Conservation (phyloP, 2,888 invertebrate genomes). For the Phyto melanocephala region DNA sequence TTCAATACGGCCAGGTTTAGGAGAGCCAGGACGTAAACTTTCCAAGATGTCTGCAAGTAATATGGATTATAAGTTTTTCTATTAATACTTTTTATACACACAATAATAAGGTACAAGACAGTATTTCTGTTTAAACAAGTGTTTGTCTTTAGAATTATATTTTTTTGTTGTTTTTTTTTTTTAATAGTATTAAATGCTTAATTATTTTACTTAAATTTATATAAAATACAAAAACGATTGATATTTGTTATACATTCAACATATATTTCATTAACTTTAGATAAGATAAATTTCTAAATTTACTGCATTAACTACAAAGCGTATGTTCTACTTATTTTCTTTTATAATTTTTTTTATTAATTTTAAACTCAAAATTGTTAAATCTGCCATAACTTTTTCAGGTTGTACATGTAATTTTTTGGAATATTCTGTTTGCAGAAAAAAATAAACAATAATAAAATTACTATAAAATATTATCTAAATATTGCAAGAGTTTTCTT, state of each 20-base stretch:
- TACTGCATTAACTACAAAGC: neutral
- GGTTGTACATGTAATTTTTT: too few relatives aligned
- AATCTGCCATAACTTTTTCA: too few relatives aligned
- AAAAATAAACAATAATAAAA: too few relatives aligned
- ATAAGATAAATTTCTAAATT: constrained; percentile 30
- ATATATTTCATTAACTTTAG: neutral
- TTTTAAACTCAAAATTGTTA: too few relatives aligned
- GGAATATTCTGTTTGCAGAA: too few relatives aligned
- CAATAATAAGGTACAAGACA: too few relatives aligned
- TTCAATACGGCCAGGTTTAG: constrained; percentile 88
- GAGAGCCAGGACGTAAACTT: constrained; percentile 89
- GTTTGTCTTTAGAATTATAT: neutral
- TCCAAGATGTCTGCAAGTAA: constrained; percentile 87
- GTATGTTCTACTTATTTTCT: too few relatives aligned
- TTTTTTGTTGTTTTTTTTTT: neutral
- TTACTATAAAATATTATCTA: too few relatives aligned
- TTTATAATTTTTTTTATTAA: too few relatives aligned
- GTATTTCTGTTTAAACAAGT: too few relatives aligned
- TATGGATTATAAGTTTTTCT: neutral
- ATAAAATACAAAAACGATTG: neutral
- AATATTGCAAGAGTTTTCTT: too few relatives aligned
- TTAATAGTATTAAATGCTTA: neutral
- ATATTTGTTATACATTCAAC: neutral
- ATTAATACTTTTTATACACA: too few relatives aligned
- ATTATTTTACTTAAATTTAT: neutral